Conservation (phyloP, 92 coral and sea anemone species). For the Virgularia gustaviana region DNA sequence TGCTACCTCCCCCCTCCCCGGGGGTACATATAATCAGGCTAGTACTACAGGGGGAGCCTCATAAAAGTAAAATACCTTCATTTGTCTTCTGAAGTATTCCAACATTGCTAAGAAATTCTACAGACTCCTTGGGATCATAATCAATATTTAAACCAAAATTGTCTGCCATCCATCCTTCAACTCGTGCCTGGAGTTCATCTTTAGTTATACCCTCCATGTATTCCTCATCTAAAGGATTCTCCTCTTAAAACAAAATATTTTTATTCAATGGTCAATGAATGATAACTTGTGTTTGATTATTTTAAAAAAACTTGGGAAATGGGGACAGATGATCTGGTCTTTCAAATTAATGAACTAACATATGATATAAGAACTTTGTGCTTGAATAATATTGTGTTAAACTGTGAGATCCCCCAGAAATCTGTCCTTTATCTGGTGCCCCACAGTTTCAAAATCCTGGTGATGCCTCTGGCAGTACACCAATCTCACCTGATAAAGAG, state of each 20-base stretch:
- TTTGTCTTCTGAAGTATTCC: constrained; percentile 55
- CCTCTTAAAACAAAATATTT: constrained; percentile 12
- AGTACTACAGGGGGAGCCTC: neutral
- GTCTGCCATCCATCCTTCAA: constrained; percentile 70
- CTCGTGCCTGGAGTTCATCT: constrained; percentile 50
- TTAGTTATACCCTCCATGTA: constrained; percentile 62
- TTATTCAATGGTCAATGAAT: neutral
- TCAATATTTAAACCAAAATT: constrained; percentile 55
- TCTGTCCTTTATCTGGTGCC: neutral
- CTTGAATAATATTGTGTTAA: neutral
- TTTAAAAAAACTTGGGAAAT: neutral
- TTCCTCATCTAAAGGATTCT: constrained; percentile 25
- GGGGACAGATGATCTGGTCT: neutral
- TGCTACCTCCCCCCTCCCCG: neutral
- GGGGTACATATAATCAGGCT: neutral
- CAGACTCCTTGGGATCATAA: constrained; percentile 68
- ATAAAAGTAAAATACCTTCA: constrained; percentile 47
- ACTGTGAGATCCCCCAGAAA: neutral
- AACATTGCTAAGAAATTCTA: constrained; percentile 62
- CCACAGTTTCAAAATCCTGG: too few species aligned
- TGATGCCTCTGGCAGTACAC: too few species aligned
- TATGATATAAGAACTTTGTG: neutral
- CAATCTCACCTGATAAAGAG: constrained; percentile 48
- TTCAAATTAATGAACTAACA: neutral
- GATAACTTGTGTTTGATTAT: neutral